Conservation (phyloP, 2,888 invertebrate genomes). For the Drosophila mimetica region DNA sequence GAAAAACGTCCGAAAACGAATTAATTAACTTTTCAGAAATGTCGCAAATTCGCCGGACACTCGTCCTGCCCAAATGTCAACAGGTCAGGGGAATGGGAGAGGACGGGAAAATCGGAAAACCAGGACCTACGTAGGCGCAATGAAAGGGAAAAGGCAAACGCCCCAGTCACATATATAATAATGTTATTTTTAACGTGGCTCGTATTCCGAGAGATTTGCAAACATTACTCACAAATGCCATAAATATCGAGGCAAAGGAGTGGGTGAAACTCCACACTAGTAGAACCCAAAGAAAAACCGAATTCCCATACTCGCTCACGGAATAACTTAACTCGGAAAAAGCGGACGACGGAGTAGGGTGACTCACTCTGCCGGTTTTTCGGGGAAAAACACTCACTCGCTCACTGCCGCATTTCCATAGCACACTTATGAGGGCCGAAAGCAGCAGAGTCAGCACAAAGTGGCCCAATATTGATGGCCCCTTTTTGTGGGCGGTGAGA, state of each 20-base stretch:
- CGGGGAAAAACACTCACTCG: conserved; percentile 14
- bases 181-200: conserved; percentile 64
- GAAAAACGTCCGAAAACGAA: conserved; percentile 42
- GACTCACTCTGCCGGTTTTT: conserved; percentile 54
- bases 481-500: conserved; percentile 18
- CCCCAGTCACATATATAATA: conserved; percentile 29
- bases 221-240: conserved; percentile 71
- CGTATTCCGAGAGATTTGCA: conserved; percentile 56
- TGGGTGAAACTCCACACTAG: conserved; percentile 6
- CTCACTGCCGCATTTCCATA: conserved; percentile 44
- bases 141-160: conserved; percentile 30
- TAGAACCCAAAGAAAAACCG: conserved; percentile 19
- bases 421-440: conserved; percentile 72
- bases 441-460: conserved; percentile 42
- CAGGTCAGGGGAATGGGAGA: conserved; percentile 56
- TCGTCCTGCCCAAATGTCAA: conserved; percentile 72
- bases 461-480: conserved; percentile 41
- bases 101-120: neutral
- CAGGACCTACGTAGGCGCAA: conserved; percentile 9
- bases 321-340: conserved; percentile 50
- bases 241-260: conserved; percentile 48
- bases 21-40: conserved; percentile 64
- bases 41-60: conserved; percentile 39
- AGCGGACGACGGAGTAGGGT: conserved; percentile 50
- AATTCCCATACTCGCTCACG: conserved; percentile 34